Conservation (phyloP, 1,140 invertebrate species). For the Aphidius ervi region DNA sequence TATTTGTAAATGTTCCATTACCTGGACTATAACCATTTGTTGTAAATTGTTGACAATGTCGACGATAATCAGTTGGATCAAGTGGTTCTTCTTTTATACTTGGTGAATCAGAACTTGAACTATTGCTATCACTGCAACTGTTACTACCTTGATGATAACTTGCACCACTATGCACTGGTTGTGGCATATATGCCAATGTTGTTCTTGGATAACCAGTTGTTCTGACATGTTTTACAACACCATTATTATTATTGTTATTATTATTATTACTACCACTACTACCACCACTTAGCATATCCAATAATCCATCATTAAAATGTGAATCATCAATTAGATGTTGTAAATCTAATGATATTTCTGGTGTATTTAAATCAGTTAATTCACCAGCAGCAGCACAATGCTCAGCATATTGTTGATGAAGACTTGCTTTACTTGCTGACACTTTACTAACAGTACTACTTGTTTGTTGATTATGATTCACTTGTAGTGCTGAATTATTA, state of each 20-base stretch:
- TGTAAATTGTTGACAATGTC: slow-evolving; percentile 54
- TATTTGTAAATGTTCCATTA: slow-evolving; percentile 50
- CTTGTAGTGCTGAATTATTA: slow-evolving; percentile 45
- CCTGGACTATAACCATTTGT: slow-evolving; percentile 49
- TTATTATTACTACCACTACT: too few species aligned
- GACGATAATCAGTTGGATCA: slow-evolving; percentile 69
- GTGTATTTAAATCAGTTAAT: slow-evolving; percentile 79
- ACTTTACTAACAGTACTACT: slow-evolving; percentile 48
- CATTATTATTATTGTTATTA: slow-evolving; percentile 24
- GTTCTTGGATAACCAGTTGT: slow-evolving; percentile 57
- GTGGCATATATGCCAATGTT: slow-evolving; percentile 82
- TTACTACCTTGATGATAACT: slow-evolving; percentile 61
- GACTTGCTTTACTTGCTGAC: slow-evolving; percentile 48
- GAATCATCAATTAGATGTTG: slow-evolving; percentile 84
- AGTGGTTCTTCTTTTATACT: slow-evolving; percentile 79
- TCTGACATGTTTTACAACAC: slow-evolving; percentile 48
- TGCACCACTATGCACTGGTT: slow-evolving; percentile 79
- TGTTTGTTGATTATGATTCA: slow-evolving; percentile 46
- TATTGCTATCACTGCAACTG: slow-evolving; percentile 54
- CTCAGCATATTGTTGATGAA: slow-evolving; percentile 64
- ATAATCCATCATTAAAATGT: slow-evolving; percentile 77
- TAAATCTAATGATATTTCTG: slow-evolving; percentile 83
- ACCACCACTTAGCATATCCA: slow-evolving; percentile 68
- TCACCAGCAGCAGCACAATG: slow-evolving; percentile 59
- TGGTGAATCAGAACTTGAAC: slow-evolving; percentile 60